phyloP scores from a whole-genome alignment of 2,113 vertebrate species.

The Ardeotis arabs region DNA sequence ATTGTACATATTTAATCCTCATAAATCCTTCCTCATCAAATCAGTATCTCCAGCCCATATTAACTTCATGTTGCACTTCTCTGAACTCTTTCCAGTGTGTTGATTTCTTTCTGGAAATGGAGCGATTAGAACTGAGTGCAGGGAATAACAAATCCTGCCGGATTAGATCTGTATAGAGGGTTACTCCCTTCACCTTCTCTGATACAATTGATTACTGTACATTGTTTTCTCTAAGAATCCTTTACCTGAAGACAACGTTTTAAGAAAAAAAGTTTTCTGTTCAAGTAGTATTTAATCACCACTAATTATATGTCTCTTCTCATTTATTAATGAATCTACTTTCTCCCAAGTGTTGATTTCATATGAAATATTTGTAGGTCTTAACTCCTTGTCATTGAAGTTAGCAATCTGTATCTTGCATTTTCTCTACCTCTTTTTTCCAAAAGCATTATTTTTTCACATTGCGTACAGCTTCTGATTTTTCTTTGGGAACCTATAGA shows the following conservation, averaged over 20 bases:
- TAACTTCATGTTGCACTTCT: conserved; percentile 13
- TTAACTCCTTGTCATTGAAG: neutral
- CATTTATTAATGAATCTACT: neutral
- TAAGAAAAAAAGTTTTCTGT: neutral
- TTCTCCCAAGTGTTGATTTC: neutral
- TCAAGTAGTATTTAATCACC: neutral
- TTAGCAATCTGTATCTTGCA: neutral
- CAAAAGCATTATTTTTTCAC: neutral
- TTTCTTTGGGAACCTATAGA: neutral
- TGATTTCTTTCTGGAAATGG: conserved; percentile 17
- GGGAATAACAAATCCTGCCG: conserved; percentile 6
- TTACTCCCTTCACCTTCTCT: neutral
- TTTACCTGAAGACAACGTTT: neutral
- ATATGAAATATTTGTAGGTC: neutral
- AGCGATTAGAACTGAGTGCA: neutral
- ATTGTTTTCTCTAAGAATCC: neutral
- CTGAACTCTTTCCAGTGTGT: conserved; percentile 22
- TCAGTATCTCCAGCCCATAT: neutral
- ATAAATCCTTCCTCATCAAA: conserved; percentile 17
- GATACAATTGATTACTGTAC: neutral
- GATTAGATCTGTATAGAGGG: neutral
- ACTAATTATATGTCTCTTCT: neutral
- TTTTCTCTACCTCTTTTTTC: neutral
- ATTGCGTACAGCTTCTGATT: neutral
- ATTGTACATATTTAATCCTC: neutral